Base-by-base conservation (phyloP, 2,797 vertebrate species). In the Limnodromus scolopaceus region DNA sequence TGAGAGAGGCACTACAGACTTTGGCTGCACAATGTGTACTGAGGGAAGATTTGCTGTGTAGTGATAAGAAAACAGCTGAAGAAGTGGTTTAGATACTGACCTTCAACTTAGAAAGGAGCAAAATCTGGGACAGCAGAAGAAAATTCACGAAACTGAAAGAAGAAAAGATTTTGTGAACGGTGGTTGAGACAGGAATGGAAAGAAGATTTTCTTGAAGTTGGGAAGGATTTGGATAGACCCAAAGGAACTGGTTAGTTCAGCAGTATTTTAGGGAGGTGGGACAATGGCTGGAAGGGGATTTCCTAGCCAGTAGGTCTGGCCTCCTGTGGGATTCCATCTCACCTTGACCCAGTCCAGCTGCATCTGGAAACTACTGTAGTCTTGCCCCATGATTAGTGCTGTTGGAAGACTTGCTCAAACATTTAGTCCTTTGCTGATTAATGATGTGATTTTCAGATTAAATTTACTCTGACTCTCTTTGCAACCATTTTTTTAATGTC, bases 11-110 rank as follows among this genome's bases (percentile, higher is more conserved):
- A 53, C 38, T 1, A 2, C 30, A 85, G 53, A 10, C 30, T 84
- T 46, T 64, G 72, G 68, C 68, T 70, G 16, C 30, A 81, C 49
- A 65, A 8, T 3, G 4, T 0, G 0, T 75, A 6, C 39, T 14
- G 38, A 43, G 34, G 39, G 71, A 53, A 90, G 32, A 78, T 92
- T 85, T 90, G 53, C 55, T 4, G 3, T 24, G 27, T 11, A 81
- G 69, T 34, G 41, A 46, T 81, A 92, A 64, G 38, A 69, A 32
- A 77, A 23, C 36, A 83, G 36, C 2, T 76, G 46, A 96, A 64
- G 61, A 92, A 92, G 46, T 36, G 6, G 48, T 89, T 83, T 70
- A 85, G 45, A 80, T 41, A 78, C 53, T 64, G 84, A 83, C 45
- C 82, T 82, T 79, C 39, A 34, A 66, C 22, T 36, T 32, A 84